phyloP scores from a whole-genome alignment of 2,888 invertebrate species.

The Agrotis ipsilon region DNA sequence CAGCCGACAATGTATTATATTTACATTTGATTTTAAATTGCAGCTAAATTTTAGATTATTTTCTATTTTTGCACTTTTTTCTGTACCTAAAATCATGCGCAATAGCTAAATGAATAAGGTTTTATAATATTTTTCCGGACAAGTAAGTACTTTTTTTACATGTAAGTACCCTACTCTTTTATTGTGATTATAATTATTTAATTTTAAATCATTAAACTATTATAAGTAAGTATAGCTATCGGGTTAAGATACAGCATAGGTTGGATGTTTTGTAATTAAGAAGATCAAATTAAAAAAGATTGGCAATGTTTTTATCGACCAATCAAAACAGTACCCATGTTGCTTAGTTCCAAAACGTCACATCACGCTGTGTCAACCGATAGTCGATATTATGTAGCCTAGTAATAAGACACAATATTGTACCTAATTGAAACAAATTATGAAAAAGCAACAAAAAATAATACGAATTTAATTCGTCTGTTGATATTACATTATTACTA shows the following conservation, averaged over 20 bases:
- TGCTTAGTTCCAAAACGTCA: slow-evolving; percentile 18
- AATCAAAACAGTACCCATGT: neutral
- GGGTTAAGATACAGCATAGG: neutral
- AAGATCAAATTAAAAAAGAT: neutral
- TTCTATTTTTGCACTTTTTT: neutral
- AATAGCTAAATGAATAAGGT: slow-evolving; percentile 13
- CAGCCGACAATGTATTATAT: neutral
- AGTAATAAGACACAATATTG: slow-evolving; percentile 57
- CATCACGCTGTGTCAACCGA: slow-evolving; percentile 3
- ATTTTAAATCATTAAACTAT: slow-evolving; percentile 34
- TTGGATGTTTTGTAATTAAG: slow-evolving; percentile 4
- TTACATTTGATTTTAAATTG: neutral
- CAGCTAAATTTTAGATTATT: neutral
- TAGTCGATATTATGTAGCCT: slow-evolving; percentile 39
- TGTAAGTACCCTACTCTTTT: slow-evolving; percentile 17
- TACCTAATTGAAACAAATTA: slow-evolving; percentile 59
- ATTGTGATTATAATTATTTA: slow-evolving; percentile 37
- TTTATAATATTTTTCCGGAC: slow-evolving; percentile 28
- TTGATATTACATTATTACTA: slow-evolving; percentile 83
- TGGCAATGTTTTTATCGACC: neutral
- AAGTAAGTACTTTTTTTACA: slow-evolving; percentile 34
- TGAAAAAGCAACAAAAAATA: slow-evolving; percentile 66
- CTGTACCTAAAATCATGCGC: slow-evolving; percentile 30
- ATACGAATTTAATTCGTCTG: slow-evolving; percentile 85
- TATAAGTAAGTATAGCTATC: slow-evolving; percentile 35